phyloP scores from a whole-genome alignment of 2,797 vertebrate species.

The Podarcis lilfordi region DNA sequence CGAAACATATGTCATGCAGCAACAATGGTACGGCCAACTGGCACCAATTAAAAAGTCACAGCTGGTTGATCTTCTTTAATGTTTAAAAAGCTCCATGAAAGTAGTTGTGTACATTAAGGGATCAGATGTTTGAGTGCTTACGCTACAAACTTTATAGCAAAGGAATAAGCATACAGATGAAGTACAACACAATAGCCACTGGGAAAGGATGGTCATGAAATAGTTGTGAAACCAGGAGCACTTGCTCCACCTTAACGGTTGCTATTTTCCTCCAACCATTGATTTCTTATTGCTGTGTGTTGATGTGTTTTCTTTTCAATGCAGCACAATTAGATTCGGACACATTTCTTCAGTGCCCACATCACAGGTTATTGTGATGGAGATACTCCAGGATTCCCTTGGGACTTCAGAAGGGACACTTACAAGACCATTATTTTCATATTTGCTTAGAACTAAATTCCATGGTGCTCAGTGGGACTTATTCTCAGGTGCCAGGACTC shows the following conservation, averaged over 20 bases:
- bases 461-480: too few species aligned
- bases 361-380: neutral
- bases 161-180: constrained; percentile 60
- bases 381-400: neutral
- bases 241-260: constrained; percentile 16
- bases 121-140: constrained; percentile 63
- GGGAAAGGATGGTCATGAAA: constrained; percentile 47
- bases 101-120: constrained; percentile 64
- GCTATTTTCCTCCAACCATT: neutral
- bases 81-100: constrained; percentile 61
- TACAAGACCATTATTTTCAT: neutral
- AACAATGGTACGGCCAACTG: constrained; percentile 67
- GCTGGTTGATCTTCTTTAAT: constrained; percentile 65
- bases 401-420: neutral
- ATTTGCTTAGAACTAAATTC: too few species aligned
- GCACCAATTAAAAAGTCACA: constrained; percentile 75
- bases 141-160: constrained; percentile 63
- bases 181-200: constrained; percentile 57
- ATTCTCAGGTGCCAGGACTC: too few species aligned
- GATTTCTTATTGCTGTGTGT: neutral
- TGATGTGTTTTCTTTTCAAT: neutral
- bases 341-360: neutral
- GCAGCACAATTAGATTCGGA: neutral
- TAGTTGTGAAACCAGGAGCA: constrained; percentile 52
- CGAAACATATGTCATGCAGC: constrained; percentile 64